Evolutionary conservation across 2,797 vertebrate genomes (phyloP).

Genomic region (Notolabrus celidotus): DNA sequence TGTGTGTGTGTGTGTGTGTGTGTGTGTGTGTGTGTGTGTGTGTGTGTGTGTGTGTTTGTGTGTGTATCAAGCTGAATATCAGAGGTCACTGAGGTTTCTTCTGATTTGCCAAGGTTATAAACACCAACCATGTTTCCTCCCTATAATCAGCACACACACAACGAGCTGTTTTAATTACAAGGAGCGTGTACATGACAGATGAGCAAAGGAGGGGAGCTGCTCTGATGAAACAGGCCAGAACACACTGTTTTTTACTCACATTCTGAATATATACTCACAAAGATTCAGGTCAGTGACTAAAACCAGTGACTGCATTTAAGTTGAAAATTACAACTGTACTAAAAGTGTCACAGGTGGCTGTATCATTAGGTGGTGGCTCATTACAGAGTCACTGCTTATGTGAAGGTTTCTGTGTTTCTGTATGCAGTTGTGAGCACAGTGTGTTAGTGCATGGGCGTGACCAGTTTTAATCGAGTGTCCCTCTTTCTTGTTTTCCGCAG

Average conservation of each 20-base stretch:
- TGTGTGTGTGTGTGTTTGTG: conserved; percentile 9
- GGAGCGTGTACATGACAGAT: conserved; percentile 44
- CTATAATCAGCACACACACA: conserved; percentile 58
- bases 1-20: conserved; percentile 19
- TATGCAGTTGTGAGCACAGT: background rate
- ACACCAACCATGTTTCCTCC: conserved; percentile 38
- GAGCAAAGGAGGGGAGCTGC: conserved; percentile 27
- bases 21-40: conserved; percentile 16
- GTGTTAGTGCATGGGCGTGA: conserved; percentile 2
- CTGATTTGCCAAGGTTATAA: conserved; percentile 73
- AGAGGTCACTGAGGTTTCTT: conserved; percentile 65
- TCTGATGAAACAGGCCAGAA: background rate
- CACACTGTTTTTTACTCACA: background rate
- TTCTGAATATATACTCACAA: background rate
- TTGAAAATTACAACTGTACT: conserved; percentile 60
- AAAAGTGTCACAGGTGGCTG: conserved; percentile 57
- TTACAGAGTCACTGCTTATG: conserved; percentile 33
- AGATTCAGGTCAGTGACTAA: background rate
- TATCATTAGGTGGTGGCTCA: conserved; percentile 55
- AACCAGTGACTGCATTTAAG: conserved; percentile 47
- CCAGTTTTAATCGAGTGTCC: conserved; percentile 3
- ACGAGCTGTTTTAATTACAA: conserved; percentile 72
- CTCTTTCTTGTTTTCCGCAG: background rate
- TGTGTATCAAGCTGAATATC: conserved; percentile 29
- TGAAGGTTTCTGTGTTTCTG: background rate